These are phyloP conservation scores for Lasioglossum leucozonium DNA, from an alignment of 2,888 invertebrate genomes.

Conservation along the genomic window DNA sequence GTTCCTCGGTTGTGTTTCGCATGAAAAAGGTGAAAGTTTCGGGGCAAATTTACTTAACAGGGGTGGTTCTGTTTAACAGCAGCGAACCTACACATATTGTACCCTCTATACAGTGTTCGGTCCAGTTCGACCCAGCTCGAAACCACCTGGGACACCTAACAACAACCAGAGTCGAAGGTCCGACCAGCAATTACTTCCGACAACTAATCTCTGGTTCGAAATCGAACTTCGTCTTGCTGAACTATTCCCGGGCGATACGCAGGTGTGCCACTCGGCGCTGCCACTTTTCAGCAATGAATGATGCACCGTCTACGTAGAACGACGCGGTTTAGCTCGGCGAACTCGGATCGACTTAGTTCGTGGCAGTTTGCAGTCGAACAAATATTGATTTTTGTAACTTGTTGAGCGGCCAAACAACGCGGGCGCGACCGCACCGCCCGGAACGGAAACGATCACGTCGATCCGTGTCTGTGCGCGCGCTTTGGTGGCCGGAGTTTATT, in stretches of 20 bases:
- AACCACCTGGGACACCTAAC: background rate
- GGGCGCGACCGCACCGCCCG: background rate
- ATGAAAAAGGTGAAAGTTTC: no score
- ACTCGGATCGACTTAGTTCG: conserved; percentile 3
- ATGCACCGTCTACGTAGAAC: conserved; percentile 7
- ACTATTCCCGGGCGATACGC: background rate
- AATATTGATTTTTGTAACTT: conserved; percentile 61
- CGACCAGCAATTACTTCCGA: background rate
- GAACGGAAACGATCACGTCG: background rate
- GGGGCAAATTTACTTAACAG: no score
- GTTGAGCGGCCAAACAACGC: conserved; percentile 37
- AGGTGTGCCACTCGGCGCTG: background rate
- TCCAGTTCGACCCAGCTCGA: background rate
- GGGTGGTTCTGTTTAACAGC: no score
- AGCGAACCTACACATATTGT: no score
- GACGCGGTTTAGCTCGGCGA: conserved; percentile 24
- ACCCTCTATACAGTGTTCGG: background rate
- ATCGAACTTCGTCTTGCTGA: background rate
- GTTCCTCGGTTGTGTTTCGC: no score
- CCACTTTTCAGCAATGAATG: conserved; percentile 1
- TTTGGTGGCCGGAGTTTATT: conserved; percentile 14
- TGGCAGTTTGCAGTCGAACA: conserved; percentile 34
- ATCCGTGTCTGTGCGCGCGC: background rate
- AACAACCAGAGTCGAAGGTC: no score
- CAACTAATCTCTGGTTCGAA: background rate